phyloP scores from a whole-genome alignment of 1,140 invertebrate species.

The Drosophila tani region DNA sequence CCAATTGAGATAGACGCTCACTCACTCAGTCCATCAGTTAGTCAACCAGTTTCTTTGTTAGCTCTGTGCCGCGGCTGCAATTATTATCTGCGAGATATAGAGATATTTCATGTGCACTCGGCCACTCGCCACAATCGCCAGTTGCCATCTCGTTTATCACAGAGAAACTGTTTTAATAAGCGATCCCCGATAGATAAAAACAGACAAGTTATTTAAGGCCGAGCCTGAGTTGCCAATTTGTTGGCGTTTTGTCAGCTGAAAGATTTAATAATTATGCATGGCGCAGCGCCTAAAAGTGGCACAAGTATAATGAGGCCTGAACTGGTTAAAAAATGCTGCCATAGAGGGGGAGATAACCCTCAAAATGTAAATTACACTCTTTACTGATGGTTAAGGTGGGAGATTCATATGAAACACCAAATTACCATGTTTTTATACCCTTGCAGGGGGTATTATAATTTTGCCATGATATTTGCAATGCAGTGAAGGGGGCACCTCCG shows the following conservation, averaged over 20 bases:
- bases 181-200: conserved; percentile 74
- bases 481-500: no score
- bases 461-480: no score
- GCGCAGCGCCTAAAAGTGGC: conserved; percentile 44
- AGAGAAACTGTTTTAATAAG: conserved; percentile 75
- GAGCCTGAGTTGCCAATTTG: conserved; percentile 62
- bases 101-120: conserved; percentile 57
- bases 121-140: conserved; percentile 66
- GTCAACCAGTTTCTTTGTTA: conserved; percentile 57
- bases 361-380: neutral
- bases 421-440: no score
- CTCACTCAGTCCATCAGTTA: conserved; percentile 25
- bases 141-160: conserved; percentile 76
- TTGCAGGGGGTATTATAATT: no score
- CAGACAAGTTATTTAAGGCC: conserved; percentile 79
- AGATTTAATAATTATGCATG: conserved; percentile 76
- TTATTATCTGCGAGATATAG: conserved; percentile 58
- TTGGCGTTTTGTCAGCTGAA: conserved; percentile 72
- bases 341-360: conserved; percentile 5
- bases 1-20: conserved; percentile 41
- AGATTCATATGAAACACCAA: no score
- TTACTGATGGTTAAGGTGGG: neutral
- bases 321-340: neutral
- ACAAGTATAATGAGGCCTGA: conserved; percentile 20
- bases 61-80: conserved; percentile 53